Evolutionary conservation across 2,113 vertebrate genomes (phyloP).

Genomic region (Parus major): DNA sequence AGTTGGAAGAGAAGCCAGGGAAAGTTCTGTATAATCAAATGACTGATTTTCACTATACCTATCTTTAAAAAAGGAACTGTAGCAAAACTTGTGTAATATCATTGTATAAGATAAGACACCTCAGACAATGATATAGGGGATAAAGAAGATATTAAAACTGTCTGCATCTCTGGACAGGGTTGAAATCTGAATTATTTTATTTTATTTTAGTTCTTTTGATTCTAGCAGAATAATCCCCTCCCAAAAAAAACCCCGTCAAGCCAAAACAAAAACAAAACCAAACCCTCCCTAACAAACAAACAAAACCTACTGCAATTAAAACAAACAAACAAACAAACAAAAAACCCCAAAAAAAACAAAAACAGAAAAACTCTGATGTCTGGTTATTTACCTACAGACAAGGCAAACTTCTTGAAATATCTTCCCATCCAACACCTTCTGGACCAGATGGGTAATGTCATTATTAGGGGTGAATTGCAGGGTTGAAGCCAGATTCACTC

Average conservation of each 20-base stretch:
- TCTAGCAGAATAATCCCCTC: neutral
- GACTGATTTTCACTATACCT: neutral
- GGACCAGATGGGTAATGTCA: fast-evolving
- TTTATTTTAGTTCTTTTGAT: neutral
- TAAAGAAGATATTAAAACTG: neutral
- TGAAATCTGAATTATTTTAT: neutral
- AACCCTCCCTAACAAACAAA: neutral
- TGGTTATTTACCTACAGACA: neutral
- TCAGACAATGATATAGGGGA: neutral
- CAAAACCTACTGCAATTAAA: neutral
- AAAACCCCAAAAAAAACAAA: too few species aligned
- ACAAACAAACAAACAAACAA: too few species aligned
- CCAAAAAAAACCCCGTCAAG: neutral
- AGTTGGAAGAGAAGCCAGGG: neutral
- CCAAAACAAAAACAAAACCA: fast-evolving
- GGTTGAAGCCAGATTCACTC: neutral
- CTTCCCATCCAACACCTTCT: neutral
- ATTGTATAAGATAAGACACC: neutral
- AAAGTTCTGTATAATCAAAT: constrained; percentile 28
- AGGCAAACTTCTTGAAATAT: neutral
- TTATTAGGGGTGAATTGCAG: neutral
- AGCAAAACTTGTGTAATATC: neutral
- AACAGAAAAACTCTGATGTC: fast-evolving
- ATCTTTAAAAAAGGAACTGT: neutral
- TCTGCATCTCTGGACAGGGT: neutral